These are phyloP conservation scores for Lepus timidus DNA, from an alignment of 2,113 vertebrate species.

Conservation along the genomic window DNA sequence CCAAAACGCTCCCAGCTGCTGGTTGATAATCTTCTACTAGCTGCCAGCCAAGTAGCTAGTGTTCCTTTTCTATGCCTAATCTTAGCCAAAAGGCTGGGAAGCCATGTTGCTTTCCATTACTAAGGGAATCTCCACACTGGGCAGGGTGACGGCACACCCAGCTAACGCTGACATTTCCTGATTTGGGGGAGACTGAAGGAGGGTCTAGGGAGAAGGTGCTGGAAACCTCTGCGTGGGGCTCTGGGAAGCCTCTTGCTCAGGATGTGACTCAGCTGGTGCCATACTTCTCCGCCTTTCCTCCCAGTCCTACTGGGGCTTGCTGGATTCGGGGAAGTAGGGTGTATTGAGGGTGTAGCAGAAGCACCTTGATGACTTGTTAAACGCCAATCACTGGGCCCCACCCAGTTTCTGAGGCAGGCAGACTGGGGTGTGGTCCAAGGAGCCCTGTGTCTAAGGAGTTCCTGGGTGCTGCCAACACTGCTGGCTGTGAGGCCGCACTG, in stretches of 20 bases:
- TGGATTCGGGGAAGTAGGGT: too few species aligned
- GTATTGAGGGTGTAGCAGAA: neutral
- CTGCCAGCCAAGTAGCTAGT: too few species aligned
- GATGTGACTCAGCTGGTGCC: neutral
- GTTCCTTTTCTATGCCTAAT: neutral
- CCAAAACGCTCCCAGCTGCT: neutral
- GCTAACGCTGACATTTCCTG: neutral
- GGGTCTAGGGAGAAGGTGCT: neutral
- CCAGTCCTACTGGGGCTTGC: fast-evolving
- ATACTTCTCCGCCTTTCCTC: neutral
- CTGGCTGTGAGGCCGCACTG: neutral
- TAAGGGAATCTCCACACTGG: neutral
- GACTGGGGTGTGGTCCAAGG: fast-evolving
- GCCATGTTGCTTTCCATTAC: neutral
- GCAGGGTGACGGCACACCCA: too few species aligned
- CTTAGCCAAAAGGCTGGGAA: too few species aligned
- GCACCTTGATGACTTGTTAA: neutral
- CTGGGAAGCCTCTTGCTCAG: neutral
- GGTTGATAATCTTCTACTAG: too few species aligned
- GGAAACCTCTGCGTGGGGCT: neutral
- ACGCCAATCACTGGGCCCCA: fast-evolving
- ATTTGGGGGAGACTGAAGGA: too few species aligned
- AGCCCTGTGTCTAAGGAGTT: neutral
- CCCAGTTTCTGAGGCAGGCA: neutral
- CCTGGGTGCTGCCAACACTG: neutral